phyloP scores from a whole-genome alignment of 2,888 invertebrate species.

The Leptinotarsa haldemani region DNA sequence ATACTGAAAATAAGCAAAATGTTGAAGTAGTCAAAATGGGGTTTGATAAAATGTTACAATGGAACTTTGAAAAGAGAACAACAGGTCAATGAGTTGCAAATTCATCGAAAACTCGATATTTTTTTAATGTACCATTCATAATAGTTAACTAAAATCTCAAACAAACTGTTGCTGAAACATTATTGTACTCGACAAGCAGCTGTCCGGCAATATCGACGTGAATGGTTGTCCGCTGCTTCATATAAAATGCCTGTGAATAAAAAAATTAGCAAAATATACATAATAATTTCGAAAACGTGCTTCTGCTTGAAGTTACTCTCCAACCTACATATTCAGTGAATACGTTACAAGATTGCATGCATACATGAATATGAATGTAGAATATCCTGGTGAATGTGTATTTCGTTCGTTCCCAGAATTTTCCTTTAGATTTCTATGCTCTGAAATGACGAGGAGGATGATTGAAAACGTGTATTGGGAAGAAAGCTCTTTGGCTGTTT shows the following conservation, averaged over 20 bases:
- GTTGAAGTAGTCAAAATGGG: no score
- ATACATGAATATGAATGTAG: not conserved
- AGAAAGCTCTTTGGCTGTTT: no score
- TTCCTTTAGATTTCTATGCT: not conserved
- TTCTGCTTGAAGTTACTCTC: not conserved
- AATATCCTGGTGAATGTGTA: not conserved
- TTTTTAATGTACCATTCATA: no score
- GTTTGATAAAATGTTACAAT: no score
- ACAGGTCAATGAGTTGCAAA: no score
- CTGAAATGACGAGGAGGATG: not conserved
- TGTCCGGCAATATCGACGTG: not conserved
- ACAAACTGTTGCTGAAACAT: not conserved
- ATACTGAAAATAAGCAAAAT: no score
- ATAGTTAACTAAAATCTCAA: no score
- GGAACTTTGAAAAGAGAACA: no score
- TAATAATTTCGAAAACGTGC: constrained; percentile 5
- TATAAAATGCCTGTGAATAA: not conserved
- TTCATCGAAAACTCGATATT: no score
- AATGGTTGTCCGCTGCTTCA: not conserved
- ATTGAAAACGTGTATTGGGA: not conserved
- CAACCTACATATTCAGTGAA: not conserved
- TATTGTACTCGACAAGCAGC: not conserved
- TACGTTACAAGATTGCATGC: not conserved
- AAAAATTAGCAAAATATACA: not conserved
- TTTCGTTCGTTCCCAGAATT: not conserved